phyloP scores from a whole-genome alignment of 2,888 invertebrate species.

The Catocala nupta region DNA sequence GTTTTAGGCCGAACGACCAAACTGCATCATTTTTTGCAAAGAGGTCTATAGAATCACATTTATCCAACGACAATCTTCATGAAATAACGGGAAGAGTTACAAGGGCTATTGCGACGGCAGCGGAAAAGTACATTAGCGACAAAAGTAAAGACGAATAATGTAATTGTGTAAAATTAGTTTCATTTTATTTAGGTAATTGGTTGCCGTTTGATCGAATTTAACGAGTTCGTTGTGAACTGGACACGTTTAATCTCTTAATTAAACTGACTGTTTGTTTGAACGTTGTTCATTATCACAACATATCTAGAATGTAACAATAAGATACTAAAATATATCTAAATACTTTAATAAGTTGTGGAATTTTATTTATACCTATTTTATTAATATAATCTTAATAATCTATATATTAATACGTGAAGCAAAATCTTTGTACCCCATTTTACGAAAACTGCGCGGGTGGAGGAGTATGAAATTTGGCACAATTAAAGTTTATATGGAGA shows the following conservation, averaged over 20 bases:
- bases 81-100: slow-evolving; percentile 82
- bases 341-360: neutral
- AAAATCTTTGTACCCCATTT: no score
- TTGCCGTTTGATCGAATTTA: slow-evolving; percentile 24
- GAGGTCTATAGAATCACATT: slow-evolving; percentile 76
- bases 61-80: slow-evolving; percentile 81
- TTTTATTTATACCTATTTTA: no score
- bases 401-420: no score
- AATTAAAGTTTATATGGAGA: no score
- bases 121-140: slow-evolving; percentile 73
- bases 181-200: slow-evolving; percentile 19
- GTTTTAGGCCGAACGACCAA: slow-evolving; percentile 78
- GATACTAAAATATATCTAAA: neutral
- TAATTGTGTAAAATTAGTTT: slow-evolving; percentile 22
- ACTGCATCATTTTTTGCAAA: slow-evolving; percentile 79
- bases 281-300: slow-evolving; percentile 82
- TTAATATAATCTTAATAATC: no score
- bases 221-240: slow-evolving; percentile 77
- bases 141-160: slow-evolving; percentile 40
- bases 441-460: no score
- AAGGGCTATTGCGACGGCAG: slow-evolving; percentile 75
- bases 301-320: neutral
- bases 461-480: no score
- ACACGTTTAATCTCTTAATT: slow-evolving; percentile 69
- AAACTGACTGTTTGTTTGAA: slow-evolving; percentile 56